Conservation (phyloP, 2,797 vertebrate genomes). For the Onychomys leucogaster region DNA sequence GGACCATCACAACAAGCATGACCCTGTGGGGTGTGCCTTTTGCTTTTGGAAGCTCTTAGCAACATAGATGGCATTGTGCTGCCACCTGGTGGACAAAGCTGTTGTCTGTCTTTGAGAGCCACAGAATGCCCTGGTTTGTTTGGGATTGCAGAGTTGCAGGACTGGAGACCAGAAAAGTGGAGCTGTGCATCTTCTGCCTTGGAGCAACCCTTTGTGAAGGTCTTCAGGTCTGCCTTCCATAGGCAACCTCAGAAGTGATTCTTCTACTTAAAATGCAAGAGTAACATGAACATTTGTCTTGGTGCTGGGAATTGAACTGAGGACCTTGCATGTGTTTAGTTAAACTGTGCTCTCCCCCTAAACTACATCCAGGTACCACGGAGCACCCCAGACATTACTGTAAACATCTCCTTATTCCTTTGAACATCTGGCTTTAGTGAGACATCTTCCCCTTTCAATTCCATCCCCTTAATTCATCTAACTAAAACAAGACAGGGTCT, state of each 20-base stretch:
- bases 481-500: not conserved
- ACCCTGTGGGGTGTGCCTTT: no score
- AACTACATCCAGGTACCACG: no score
- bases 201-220: not conserved
- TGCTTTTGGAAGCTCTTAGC: not conserved
- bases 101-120: not conserved
- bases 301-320: not conserved
- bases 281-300: not conserved
- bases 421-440: not conserved
- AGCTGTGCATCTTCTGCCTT: not conserved
- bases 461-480: not conserved
- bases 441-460: not conserved
- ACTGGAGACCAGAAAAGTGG: not conserved
- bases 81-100: constrained; percentile 73
- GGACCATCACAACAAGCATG: not conserved
- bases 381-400: not conserved
- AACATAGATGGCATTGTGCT: not conserved
- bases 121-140: not conserved
- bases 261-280: constrained; percentile 18
- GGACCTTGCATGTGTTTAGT: not conserved
- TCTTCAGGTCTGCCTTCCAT: not conserved
- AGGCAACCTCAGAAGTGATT: not conserved
- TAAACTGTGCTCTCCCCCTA: not conserved
- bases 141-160: not conserved
- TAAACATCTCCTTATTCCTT: not conserved